A percentile compares a stretch with the other conserved stretches of the same genome.
Conservation (phyloP, 2,888 invertebrate species). For the Stictocephala bisonia region DNA sequence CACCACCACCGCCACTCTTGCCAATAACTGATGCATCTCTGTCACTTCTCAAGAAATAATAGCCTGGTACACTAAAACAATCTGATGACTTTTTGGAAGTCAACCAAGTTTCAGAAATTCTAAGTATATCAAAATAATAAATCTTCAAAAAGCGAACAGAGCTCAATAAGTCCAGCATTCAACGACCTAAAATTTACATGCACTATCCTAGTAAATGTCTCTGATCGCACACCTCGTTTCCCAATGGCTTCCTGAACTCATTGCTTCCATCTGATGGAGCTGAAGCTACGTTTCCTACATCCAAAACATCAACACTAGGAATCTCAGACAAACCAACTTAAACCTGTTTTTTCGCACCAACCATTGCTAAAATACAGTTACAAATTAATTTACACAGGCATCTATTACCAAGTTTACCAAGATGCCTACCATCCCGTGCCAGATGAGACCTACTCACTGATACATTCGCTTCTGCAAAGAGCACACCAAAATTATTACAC, state of each 20-base stretch:
- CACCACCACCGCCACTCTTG: too few species aligned
- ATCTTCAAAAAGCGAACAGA: conserved; percentile 2
- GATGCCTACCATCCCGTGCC: conserved; percentile 1
- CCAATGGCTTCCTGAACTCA: not conserved
- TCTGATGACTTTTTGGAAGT: not conserved
- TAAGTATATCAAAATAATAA: not conserved
- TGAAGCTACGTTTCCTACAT: too few species aligned
- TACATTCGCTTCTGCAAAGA: not conserved
- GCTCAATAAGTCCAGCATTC: not conserved
- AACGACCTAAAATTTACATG: conserved; percentile 7
- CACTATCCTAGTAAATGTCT: not conserved
- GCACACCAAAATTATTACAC: conserved; percentile 1
- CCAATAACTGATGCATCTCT: too few species aligned
- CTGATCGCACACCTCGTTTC: not conserved
- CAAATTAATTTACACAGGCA: not conserved
- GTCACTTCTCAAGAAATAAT: not conserved
- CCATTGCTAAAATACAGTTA: not conserved
- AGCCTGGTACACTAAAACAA: not conserved
- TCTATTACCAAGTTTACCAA: not conserved
- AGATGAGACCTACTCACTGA: not conserved
- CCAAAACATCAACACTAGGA: too few species aligned
- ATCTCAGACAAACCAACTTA: too few species aligned
- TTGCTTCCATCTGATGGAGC: too few species aligned
- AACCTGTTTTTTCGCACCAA: not conserved
- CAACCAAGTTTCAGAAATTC: not conserved